Evolutionary conservation across 2,113 vertebrate species (phyloP), one percentile per base, ranked within the genome.

Genomic region (Spermophilus dauricus): DNA sequence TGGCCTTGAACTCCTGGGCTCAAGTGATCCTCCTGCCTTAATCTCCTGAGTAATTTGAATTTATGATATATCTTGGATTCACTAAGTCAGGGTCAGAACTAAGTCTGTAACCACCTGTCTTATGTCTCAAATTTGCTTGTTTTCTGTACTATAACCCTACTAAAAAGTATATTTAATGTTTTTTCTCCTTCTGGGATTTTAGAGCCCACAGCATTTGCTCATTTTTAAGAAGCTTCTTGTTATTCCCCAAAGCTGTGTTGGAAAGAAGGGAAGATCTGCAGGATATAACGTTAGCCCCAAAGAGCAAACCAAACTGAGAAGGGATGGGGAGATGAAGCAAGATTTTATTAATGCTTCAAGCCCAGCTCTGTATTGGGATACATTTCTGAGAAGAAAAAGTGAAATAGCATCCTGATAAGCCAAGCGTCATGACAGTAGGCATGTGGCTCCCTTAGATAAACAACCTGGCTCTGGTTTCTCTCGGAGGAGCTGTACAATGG

Each of bases 311-410:
- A n/a, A 58, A 45, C 16, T 28, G 72, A 56, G 37, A 87, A 78
- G 34, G 84, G 14, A 96, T 14, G 58, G 32, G 14, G 72, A 8
- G 65, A 63, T 56, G 12, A 70, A 51, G 48, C 12, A 20, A 91
- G 48, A 53, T 81, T 92, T 89, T 86, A 83, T 90, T 67, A 56
- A 65, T 42, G 70, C 11, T 0, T 69, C 53, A 37, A 90, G n/a
- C 12, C 42, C 0, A 20, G 6, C 8, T 92, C 53, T 39, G 30
- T 76, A 17, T 3, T 69, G 58, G 95, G 94, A 85, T 61, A 84
- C 4, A 61, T 94, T 96, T 96, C 97, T 61, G 56, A 48, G 77
- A 77, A 91, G 65, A 58, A 84, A 58, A 63, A n/a, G 77, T 28
- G 56, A 73, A 67, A 48, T 13, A 58, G 63, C 6, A 0, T 53